phyloP scores from a whole-genome alignment of 2,113 vertebrate species.

The Plecotus auritus region DNA sequence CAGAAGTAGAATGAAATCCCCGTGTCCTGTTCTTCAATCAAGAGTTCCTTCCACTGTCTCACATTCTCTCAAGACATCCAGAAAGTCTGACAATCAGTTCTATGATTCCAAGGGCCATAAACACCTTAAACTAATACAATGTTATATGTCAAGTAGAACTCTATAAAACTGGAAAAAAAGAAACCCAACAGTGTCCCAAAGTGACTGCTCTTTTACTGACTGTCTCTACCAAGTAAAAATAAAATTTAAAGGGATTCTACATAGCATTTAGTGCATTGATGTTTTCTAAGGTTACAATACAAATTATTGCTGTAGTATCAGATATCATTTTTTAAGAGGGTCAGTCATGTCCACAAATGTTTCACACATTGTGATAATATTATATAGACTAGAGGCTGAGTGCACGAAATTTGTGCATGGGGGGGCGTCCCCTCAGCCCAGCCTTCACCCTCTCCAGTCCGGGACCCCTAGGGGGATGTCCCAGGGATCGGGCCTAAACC shows the following conservation, averaged over 20 bases:
- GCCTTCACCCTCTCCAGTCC: no score
- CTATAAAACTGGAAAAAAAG: neutral
- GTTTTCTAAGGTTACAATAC: neutral
- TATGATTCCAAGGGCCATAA: neutral
- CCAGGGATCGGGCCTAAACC: no score
- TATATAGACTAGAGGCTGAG: neutral
- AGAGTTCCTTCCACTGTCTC: neutral
- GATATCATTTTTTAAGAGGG: neutral
- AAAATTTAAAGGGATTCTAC: neutral
- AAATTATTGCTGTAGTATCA: neutral
- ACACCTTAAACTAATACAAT: neutral
- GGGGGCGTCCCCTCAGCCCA: no score
- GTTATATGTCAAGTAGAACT: neutral
- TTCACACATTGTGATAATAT: slow-evolving; percentile 8
- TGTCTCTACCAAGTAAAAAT: neutral
- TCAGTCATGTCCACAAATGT: neutral
- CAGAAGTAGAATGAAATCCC: neutral
- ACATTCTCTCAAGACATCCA: neutral
- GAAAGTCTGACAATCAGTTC: neutral
- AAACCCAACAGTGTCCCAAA: neutral
- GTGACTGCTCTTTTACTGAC: neutral
- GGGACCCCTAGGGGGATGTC: no score
- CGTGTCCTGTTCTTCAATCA: neutral
- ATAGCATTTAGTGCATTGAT: neutral
- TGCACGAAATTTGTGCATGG: no score